A percentile compares a stretch with the other conserved stretches of the same genome.
phyloP scores from a whole-genome alignment of 2,113 vertebrate species.

The Condylura cristata region DNA sequence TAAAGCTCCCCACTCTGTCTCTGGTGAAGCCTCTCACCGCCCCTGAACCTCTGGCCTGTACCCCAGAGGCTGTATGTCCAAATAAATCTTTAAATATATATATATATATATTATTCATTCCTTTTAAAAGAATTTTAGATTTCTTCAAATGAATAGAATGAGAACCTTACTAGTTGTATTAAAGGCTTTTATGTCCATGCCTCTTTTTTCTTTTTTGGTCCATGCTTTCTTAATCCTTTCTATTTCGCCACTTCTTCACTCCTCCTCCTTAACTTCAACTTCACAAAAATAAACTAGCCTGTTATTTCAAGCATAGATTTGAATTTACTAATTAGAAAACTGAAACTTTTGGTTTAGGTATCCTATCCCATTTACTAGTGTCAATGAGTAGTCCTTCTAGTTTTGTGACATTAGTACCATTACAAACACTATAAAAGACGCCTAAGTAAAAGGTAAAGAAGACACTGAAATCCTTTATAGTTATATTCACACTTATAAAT shows the following conservation, averaged over 20 bases:
- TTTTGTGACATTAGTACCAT: not conserved
- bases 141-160: constrained; percentile 46
- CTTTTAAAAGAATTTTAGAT: constrained; percentile 62
- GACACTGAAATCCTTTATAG: constrained; percentile 11
- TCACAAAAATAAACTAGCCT: constrained; percentile 21
- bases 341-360: not conserved
- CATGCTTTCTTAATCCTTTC: not conserved
- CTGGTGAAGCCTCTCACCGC: no score
- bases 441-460: constrained; percentile 15
- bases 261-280: not conserved
- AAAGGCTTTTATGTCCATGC: constrained; percentile 7
- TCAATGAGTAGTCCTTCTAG: not conserved
- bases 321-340: not conserved
- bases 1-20: no score
- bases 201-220: not conserved
- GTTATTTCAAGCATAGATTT: not conserved
- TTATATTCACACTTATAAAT: not conserved
- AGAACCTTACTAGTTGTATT: constrained; percentile 40
- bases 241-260: not conserved
- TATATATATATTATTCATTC: no score
- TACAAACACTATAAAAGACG: not conserved
- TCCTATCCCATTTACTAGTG: not conserved
- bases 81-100: no score
- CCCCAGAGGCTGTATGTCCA: no score
- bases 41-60: no score